Evolutionary conservation across 2,888 invertebrate genomes (phyloP), one percentile per base, ranked within the genome.

Genomic region (Tenthredo livida): DNA sequence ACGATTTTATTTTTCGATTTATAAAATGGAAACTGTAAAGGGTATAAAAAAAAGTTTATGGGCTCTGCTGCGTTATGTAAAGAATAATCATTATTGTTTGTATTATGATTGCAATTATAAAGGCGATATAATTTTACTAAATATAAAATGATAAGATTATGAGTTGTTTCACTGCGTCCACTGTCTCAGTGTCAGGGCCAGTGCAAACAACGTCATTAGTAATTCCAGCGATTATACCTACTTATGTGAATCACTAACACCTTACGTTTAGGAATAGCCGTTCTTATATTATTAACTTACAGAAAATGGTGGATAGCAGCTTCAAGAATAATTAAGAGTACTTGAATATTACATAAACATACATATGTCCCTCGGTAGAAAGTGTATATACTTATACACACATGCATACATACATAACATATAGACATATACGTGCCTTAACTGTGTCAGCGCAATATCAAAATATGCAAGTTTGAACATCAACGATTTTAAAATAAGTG

Each of bases 401-500:
- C 43, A 43, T 17, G n/a, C 70, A 75, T 75, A 7, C 75, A 33
- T 33, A 70, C 70, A 37, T 70, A 37, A 67, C 15, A 33, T 37
- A 37, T 40, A 40, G 17, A 70, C 29, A 33, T 40, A 33, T 29
- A 75, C 25, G 80, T 61, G 80, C 58, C 80, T 80, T 61, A 80
- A 80, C 40, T 61, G 61, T 80, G 61, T 58, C 80, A 80, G 58
- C 15, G 17, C 3, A 40, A 61, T 25, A 72, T 43, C 25, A 58
- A 84, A 85, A 29, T 86, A 85, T 73, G 50, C 86, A 6, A 86
- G 80, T 86, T 84, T 85, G 84, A 37, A 82, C 61, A n/a, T n/a
- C n/a, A 84, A 70, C 47, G 85, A 80, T 84, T 84, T 73, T 83
- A 47, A 84, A 84, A 86, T 25, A 86, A 43, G 82, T 85, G 50